Conservation (phyloP, 2,888 invertebrate species). For the Rhopalosiphum nymphaeae region DNA sequence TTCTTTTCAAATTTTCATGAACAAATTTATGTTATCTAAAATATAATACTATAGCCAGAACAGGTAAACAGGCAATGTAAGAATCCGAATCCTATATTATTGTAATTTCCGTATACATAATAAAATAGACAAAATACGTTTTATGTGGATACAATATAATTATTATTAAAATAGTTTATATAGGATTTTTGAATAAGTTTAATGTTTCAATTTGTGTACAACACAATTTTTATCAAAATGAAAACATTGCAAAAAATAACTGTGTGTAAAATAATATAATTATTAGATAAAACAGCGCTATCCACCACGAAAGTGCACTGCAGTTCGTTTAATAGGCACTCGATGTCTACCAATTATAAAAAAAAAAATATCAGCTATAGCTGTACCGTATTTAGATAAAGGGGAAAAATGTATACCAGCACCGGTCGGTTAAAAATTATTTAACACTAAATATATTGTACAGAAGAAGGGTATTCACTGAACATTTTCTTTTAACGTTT, state of each 20-base stretch:
- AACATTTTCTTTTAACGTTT: not conserved
- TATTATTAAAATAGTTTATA: not conserved
- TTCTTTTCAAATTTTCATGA: not conserved
- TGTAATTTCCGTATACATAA: not conserved
- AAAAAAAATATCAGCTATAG: not conserved
- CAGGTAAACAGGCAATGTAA: not conserved
- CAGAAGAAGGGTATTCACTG: not conserved
- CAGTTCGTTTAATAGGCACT: not conserved
- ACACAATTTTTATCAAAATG: not conserved
- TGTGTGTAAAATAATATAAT: not conserved
- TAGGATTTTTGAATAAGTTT: not conserved
- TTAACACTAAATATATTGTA: not conserved
- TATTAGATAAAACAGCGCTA: not conserved
- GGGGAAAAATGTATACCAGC: not conserved
- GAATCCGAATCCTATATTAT: not conserved
- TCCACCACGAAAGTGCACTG: not conserved
- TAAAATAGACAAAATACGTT: not conserved
- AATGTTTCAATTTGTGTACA: not conserved
- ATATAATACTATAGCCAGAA: not conserved
- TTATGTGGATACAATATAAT: not conserved
- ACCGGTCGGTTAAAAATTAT: not conserved
- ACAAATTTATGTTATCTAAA: not conserved
- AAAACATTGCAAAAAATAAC: not conserved
- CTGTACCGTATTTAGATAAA: not conserved
- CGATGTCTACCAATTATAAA: not conserved